These are phyloP conservation scores for Isoperla grammatica DNA, from an alignment of 2,888 invertebrate species.

Conservation along the genomic window DNA sequence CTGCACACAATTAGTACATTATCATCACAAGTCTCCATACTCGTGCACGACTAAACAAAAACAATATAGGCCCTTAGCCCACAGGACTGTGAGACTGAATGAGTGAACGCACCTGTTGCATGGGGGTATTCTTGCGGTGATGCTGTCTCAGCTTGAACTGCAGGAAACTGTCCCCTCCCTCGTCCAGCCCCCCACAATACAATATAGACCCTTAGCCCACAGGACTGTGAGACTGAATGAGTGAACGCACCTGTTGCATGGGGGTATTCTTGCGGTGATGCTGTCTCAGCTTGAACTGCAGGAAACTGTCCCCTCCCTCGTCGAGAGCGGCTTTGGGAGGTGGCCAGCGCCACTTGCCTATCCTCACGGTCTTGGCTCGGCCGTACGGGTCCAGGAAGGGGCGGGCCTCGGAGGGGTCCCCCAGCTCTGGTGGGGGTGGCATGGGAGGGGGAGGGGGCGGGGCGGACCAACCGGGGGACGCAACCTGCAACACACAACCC, in stretches of 20 bases:
- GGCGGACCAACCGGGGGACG: constrained; percentile 37
- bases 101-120: constrained; percentile 41
- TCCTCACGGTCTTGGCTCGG: constrained; percentile 87
- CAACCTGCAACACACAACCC: neutral
- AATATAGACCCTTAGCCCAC: too few relatives aligned
- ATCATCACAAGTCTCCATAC: constrained; percentile 24
- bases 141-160: constrained; percentile 82
- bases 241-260: constrained; percentile 44
- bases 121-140: constrained; percentile 74
- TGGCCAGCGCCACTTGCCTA: constrained; percentile 96
- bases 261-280: constrained; percentile 74
- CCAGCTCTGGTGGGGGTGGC: constrained; percentile 76
- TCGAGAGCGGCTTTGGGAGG: constrained; percentile 64
- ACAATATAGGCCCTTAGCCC: too few relatives aligned
- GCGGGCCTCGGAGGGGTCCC: constrained; percentile 73
- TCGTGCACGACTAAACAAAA: too few relatives aligned
- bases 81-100: constrained; percentile 8
- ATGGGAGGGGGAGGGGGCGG: constrained; percentile 84
- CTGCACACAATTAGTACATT: too few relatives aligned
- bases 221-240: constrained; percentile 24
- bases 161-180: constrained; percentile 61
- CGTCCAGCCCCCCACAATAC: too few relatives aligned
- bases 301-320: constrained; percentile 61
- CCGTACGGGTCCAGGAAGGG: constrained; percentile 89
- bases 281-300: constrained; percentile 83